Conservation (phyloP, 2,888 invertebrate species). For the Sussaba pulchella region DNA sequence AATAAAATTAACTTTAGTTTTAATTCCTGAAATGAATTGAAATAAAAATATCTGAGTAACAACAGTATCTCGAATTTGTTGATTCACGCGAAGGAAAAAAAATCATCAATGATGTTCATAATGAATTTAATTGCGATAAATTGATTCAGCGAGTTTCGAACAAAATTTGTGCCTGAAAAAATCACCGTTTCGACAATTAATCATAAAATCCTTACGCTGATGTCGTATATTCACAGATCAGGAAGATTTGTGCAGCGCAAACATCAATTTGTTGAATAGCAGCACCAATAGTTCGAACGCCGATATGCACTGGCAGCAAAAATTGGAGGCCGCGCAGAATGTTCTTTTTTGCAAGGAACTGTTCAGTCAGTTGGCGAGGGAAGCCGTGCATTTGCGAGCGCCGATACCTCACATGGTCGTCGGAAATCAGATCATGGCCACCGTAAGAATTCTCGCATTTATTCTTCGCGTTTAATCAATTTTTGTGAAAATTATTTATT, state of each 20-base stretch:
- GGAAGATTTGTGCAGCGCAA: conserved; percentile 94
- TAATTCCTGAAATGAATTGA: no score
- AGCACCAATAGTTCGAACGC: conserved; percentile 90
- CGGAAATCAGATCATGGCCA: conserved; percentile 98
- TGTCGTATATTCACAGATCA: conserved; percentile 89
- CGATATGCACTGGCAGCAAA: conserved; percentile 97
- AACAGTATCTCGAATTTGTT: no score
- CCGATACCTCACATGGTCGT: conserved; percentile 98
- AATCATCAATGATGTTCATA: no score
- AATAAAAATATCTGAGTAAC: no score
- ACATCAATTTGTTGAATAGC: conserved; percentile 91
- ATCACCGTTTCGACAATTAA: no score
- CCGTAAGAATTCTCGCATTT: conserved; percentile 86
- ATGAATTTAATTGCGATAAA: no score
- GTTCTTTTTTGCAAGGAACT: conserved; percentile 98
- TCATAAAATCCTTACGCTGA: no score
- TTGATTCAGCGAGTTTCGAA: no score
- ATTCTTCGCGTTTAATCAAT: conserved; percentile 50
- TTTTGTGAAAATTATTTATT: not conserved
- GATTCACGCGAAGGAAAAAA: no score
- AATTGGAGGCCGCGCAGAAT: conserved; percentile 98
- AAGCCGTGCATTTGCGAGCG: conserved; percentile 96
- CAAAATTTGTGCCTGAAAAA: no score
- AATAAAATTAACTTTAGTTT: no score
- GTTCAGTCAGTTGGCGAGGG: conserved; percentile 96